Evolutionary conservation across 2,888 invertebrate genomes (phyloP).

Genomic region (Apodemia mormo): DNA sequence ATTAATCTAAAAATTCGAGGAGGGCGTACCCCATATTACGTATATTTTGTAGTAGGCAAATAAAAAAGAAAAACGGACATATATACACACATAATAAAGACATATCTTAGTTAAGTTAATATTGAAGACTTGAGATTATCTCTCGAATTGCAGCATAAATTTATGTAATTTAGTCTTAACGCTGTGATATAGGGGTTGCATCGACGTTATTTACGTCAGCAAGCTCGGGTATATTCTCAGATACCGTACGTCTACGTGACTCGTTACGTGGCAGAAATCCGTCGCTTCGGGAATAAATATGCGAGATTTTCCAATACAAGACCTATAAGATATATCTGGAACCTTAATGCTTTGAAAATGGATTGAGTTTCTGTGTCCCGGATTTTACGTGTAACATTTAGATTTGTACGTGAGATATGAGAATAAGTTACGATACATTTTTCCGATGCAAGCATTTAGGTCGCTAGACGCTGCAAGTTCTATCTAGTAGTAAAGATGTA

Average conservation of each 20-base stretch:
- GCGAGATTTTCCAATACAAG: constrained; percentile 13
- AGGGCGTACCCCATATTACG: too few relatives aligned
- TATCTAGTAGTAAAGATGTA: too few relatives aligned
- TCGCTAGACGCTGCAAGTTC: too few relatives aligned
- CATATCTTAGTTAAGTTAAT: neutral
- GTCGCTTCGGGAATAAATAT: constrained; percentile 7
- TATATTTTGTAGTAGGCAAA: too few relatives aligned
- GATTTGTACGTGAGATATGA: constrained; percentile 7
- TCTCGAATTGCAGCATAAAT: neutral
- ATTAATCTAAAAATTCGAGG: too few relatives aligned
- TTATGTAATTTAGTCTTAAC: neutral
- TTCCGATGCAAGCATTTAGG: too few relatives aligned
- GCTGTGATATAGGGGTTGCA: neutral
- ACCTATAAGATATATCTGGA: neutral
- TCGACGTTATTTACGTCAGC: neutral
- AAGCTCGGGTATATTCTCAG: neutral
- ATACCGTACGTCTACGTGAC: constrained; percentile 4
- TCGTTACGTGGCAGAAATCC: constrained; percentile 4
- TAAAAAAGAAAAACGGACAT: too few relatives aligned
- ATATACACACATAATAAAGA: too few relatives aligned
- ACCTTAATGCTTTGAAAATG: constrained; percentile 10
- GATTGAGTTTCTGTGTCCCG: constrained; percentile 6
- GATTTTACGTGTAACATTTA: neutral
- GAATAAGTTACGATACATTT: neutral
- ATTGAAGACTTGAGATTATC: neutral